Evolutionary conservation across 2,888 invertebrate genomes (phyloP).

Genomic region (Eretmocerus hayati): DNA sequence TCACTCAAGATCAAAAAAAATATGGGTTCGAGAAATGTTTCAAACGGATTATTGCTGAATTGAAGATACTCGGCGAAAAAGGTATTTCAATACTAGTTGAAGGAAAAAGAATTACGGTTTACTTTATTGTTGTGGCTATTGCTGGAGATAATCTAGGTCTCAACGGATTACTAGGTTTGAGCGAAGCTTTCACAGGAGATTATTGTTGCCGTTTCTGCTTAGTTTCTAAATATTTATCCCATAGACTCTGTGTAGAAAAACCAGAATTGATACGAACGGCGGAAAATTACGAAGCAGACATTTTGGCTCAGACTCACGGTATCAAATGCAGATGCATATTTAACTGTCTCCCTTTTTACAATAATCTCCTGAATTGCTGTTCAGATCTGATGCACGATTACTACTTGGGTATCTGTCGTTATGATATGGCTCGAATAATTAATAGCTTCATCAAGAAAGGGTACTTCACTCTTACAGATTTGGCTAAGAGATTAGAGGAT

Average conservation of each 20-base stretch:
- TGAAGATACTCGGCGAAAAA: background rate
- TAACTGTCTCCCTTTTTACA: slow-evolving; percentile 22
- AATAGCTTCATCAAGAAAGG: slow-evolving; percentile 18
- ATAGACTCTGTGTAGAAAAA: background rate
- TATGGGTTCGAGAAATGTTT: slow-evolving; percentile 9
- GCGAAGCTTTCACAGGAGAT: background rate
- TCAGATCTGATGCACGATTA: slow-evolving; percentile 37
- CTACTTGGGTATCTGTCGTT: slow-evolving; percentile 29
- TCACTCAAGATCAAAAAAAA: slow-evolving; percentile 8
- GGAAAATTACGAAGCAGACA: background rate
- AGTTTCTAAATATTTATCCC: background rate
- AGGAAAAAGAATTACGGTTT: background rate
- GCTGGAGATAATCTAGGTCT: background rate
- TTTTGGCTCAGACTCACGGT: background rate
- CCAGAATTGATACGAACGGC: background rate
- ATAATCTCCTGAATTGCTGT: slow-evolving; percentile 29
- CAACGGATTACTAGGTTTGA: background rate
- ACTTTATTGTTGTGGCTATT: background rate
- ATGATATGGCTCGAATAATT: slow-evolving; percentile 31
- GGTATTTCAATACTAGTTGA: background rate
- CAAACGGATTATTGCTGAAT: background rate
- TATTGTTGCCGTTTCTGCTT: background rate
- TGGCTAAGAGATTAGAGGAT: slow-evolving; percentile 26
- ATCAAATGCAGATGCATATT: background rate
- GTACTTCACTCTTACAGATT: slow-evolving; percentile 21